Evolutionary conservation across 2,113 vertebrate species (phyloP).

Genomic region (Puffinus mauretanicus): DNA sequence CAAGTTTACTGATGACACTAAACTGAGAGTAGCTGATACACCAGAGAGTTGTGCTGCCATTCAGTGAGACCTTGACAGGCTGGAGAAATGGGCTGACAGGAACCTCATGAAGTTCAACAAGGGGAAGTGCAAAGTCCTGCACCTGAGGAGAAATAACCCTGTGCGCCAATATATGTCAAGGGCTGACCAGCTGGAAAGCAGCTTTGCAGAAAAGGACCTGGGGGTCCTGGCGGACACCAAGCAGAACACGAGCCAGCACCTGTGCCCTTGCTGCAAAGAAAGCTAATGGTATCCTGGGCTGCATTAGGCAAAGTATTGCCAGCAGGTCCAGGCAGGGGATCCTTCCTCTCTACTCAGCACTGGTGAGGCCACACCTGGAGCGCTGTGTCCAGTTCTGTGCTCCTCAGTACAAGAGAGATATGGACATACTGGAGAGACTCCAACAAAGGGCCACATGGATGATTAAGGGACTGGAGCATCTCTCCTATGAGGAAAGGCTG

Average conservation of each 20-base stretch:
- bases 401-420: too few species aligned
- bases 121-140: not conserved
- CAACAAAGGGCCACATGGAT: not conserved
- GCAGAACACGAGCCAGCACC: not conserved
- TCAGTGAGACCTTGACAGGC: not conserved
- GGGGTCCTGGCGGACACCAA: not conserved
- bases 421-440: not conserved
- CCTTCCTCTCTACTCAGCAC: not conserved
- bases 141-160: not conserved
- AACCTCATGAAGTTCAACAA: not conserved
- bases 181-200: not conserved
- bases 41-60: not conserved
- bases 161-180: not conserved
- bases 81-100: not conserved
- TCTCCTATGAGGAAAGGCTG: not conserved
- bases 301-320: not conserved
- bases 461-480: not conserved
- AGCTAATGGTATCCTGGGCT: not conserved
- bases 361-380: not conserved
- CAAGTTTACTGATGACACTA: not conserved
- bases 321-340: not conserved
- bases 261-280: not conserved
- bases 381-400: not conserved
- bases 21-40: not conserved
- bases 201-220: not conserved